Base-by-base conservation (phyloP, 92 coral and sea anemone genomes). In the Isaurus tuberculatus region DNA sequence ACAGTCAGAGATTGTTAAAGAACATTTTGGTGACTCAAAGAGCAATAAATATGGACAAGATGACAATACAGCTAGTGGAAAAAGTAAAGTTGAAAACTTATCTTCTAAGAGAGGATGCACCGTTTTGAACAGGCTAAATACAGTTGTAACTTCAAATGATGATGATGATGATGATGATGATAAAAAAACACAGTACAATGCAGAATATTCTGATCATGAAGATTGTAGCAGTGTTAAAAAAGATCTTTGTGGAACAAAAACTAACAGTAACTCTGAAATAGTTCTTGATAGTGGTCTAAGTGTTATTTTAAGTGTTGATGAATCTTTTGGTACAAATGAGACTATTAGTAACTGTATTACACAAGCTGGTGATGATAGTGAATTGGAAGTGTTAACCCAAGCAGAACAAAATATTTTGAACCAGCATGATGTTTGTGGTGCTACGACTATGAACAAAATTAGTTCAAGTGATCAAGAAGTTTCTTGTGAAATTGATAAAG, bases 251-350 rank as follows among this genome's bases (percentile, higher is more conserved):
- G 55, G 2, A 8, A n/a, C 23, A 65, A 49, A 37, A 31, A 48
- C 70, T 64, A 5, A 43, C 33, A 16, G 4, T 34, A 36, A 36
- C 17, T n/a, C 44, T 43, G 48, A 49, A 30, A 34, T 42, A 22
- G 29, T 16, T 65, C 92, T 86, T 51, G 60, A 49, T 80, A 75
- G 67, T 86, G 92, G 92, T 16, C 61, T 89, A n/a, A 87, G 81
- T 81, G 90, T 89, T 23, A 63, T 85, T 0, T 32, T 37, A 34
- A 67, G 61, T 16, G 65, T 80, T 65, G 75, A 80, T 28, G 85
- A 22, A 29, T 29, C 75, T 11, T 26, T 32, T 29, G 10, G 15
- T 44, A 31, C 17, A 29, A 30, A 55, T 51, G 81, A 65, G n/a
- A 65, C 11, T 28, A n/a, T 23, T 28, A 37, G 0, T 3, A 36